Conservation (phyloP, 2,797 vertebrate species). For the Typhlichthys subterraneus region DNA sequence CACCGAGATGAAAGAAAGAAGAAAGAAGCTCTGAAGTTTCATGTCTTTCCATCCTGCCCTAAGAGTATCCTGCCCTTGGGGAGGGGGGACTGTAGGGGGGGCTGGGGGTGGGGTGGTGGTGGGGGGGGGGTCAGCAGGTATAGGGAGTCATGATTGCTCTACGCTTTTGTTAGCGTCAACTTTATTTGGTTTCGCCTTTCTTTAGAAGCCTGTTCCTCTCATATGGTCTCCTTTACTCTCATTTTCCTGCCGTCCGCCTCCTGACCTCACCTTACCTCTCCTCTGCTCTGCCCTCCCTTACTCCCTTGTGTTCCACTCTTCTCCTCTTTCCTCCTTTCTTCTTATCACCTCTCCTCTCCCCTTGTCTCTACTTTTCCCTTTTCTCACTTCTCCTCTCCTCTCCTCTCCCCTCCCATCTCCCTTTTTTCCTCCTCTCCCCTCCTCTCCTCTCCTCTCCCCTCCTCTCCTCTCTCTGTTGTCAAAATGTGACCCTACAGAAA, state of each 20-base stretch:
- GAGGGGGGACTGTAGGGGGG: constrained; percentile 41
- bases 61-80: constrained; percentile 52
- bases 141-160: constrained; percentile 42
- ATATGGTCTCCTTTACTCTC: no score
- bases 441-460: not conserved
- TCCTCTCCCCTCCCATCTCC: not conserved
- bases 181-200: no score
- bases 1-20: constrained; percentile 62
- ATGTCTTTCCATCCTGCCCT: constrained; percentile 52
- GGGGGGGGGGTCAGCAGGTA: constrained; percentile 27
- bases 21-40: constrained; percentile 39
- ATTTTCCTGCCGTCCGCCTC: no score
- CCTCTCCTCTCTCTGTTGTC: no score
- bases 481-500: not conserved
- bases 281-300: no score
- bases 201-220: no score
- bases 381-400: constrained; percentile 3
- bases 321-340: constrained; percentile 33
- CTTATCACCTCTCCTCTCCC: constrained; percentile 13
- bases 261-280: no score
- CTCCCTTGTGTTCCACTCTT: constrained; percentile 28
- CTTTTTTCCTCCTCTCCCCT: not conserved
- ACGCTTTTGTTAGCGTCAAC: no score
- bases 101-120: constrained; percentile 34
- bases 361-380: not conserved